Evolutionary conservation across 2,113 vertebrate species (phyloP), one percentile per base, ranked within the genome.

Genomic region (Ancistrus triradiatus): DNA sequence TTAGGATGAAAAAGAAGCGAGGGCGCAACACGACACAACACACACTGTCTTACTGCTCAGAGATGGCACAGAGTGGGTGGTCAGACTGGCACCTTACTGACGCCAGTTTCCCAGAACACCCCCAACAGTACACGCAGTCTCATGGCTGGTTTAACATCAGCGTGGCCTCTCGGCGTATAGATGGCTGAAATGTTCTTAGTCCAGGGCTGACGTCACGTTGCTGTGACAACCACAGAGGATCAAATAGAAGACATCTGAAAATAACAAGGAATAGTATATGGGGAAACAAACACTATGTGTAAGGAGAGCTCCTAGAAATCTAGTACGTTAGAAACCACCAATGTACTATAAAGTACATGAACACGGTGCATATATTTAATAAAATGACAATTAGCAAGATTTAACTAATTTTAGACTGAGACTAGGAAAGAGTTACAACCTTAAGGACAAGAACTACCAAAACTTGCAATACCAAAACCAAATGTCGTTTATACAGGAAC

Each of bases 21-120:
- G 28, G 8, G 13, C 19, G 24, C 22, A 43, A 3, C 19, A 7
- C 31, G 28, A 61, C 44, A 48, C 40, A 59, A 35, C 48, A 51
- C 31, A 49, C 56, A 8, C 19, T 57, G 58, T 43, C 33, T 18
- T 49, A 58, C 47, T 40, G 27, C 40, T 47, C 35, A 65, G 51
- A 42, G 51, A 65, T 65, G 40, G 63, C 53, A 59, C 28, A 44
- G 56, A 73, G 71, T 73, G 42, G 66, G 71, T n/a, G 55, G 50
- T 33, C 49, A 73, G 71, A 73, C 71, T 68, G 65, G 53, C 71
- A 73, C 71, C 55, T 73, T 50, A 28, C 56, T 69, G 66, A 65
- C 60, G 66, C 71, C 66, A 69, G 60, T 58, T 47, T 73, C 61
- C 55, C 15, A 35, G 60, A 51, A 60, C 70, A 42, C 59, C 52